phyloP scores from a whole-genome alignment of 2,113 vertebrate genomes.

The Oreocharis arfaki region DNA sequence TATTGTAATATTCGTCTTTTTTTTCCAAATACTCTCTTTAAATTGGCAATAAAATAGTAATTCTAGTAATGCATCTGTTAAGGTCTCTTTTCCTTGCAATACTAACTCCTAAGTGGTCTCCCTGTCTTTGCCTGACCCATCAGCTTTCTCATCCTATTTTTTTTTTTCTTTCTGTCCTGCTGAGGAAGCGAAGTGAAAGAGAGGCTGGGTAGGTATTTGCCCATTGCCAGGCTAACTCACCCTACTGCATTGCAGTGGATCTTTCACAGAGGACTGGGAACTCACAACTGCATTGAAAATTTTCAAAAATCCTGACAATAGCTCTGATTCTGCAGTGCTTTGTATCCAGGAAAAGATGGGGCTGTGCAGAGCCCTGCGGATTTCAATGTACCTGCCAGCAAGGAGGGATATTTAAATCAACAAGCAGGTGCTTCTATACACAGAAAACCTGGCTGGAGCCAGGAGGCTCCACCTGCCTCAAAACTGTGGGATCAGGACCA shows the following conservation, averaged over 20 bases:
- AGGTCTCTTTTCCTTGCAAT: neutral
- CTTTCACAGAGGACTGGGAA: neutral
- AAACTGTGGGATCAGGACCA: neutral
- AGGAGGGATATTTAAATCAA: neutral
- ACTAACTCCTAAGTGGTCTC: neutral
- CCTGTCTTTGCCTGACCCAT: neutral
- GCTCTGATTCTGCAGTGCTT: neutral
- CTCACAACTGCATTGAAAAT: neutral
- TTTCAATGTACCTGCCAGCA: neutral
- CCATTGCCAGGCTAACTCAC: neutral
- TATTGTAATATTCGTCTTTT: neutral
- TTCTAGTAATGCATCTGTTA: neutral
- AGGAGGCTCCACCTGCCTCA: neutral
- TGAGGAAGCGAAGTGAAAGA: neutral
- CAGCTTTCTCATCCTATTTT: neutral
- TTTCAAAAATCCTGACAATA: neutral
- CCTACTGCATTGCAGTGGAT: neutral
- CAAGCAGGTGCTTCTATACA: fast-evolving
- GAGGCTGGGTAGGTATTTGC: neutral
- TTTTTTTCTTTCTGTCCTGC: neutral
- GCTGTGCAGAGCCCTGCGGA: neutral
- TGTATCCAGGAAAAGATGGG: neutral
- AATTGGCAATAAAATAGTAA: neutral
- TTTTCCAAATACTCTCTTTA: neutral
- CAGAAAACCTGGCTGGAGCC: neutral